These are phyloP conservation scores for Xestia xanthographa DNA, from an alignment of 2,888 invertebrate genomes.

Conservation along the genomic window DNA sequence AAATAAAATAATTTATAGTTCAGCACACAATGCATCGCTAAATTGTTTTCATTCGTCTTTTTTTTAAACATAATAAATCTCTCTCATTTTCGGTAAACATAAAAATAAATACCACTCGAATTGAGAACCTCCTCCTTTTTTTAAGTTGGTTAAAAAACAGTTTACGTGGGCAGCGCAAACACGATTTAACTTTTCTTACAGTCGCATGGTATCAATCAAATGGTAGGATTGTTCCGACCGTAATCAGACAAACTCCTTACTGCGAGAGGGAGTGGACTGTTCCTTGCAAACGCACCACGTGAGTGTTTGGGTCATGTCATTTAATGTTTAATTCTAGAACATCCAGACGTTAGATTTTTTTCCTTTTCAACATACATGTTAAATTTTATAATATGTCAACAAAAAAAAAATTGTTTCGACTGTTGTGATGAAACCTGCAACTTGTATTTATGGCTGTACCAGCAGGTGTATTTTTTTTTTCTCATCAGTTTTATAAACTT, in stretches of 20 bases:
- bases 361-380: not conserved
- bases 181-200: not conserved
- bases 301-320: not conserved
- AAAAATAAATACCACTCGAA: too few relatives aligned
- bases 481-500: not conserved
- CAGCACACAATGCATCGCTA: slow-evolving; percentile 13
- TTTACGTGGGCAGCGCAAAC: not conserved
- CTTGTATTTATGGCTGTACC: not conserved
- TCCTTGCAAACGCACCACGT: not conserved
- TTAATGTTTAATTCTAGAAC: not conserved
- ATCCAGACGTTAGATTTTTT: not conserved
- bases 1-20: slow-evolving; percentile 31
- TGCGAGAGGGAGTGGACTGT: too few relatives aligned
- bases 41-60: slow-evolving; percentile 12
- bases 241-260: too few relatives aligned
- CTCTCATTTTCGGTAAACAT: too few relatives aligned
- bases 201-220: not conserved
- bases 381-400: too few relatives aligned
- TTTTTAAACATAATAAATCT: not conserved
- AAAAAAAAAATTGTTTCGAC: not conserved
- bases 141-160: too few relatives aligned
- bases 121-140: too few relatives aligned
- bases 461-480: not conserved
- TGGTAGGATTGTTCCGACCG: not conserved
- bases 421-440: not conserved